phyloP scores from a whole-genome alignment of 2,113 vertebrate species.

The Apteryx owenii region DNA sequence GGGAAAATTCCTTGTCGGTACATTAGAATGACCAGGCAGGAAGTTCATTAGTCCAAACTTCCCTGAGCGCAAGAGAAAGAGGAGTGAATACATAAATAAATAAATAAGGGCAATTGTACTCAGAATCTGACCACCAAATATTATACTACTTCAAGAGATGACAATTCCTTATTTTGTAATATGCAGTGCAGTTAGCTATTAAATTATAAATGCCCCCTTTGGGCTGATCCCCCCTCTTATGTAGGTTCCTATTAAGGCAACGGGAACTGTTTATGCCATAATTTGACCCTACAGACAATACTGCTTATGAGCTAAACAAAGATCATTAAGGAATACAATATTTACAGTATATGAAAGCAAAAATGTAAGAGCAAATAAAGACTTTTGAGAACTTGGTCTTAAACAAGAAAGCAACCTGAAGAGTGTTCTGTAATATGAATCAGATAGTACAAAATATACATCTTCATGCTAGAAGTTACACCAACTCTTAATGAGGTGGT shows the following conservation, averaged over 20 bases:
- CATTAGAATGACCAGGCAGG: neutral
- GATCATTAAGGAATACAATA: neutral
- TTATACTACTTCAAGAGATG: neutral
- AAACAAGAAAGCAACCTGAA: neutral
- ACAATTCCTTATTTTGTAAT: neutral
- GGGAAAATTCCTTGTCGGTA: neutral
- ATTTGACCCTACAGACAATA: neutral
- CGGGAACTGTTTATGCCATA: neutral
- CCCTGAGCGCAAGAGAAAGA: neutral
- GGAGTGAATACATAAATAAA: neutral
- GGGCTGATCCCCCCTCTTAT: neutral
- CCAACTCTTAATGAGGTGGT: neutral
- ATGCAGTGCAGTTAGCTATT: neutral
- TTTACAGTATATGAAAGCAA: constrained; percentile 12
- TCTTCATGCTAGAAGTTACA: neutral
- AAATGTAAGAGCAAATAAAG: constrained; percentile 9
- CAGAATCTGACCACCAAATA: neutral
- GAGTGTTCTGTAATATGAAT: neutral
- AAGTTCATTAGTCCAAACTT: constrained; percentile 56
- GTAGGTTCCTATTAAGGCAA: neutral
- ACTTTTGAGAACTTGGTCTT: neutral
- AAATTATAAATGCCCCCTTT: neutral
- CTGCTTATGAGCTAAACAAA: constrained; percentile 11
- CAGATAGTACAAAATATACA: neutral
- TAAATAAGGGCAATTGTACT: neutral